These are phyloP conservation scores for Nothura maculosa DNA, from an alignment of 2,797 vertebrate species.

Conservation along the genomic window DNA sequence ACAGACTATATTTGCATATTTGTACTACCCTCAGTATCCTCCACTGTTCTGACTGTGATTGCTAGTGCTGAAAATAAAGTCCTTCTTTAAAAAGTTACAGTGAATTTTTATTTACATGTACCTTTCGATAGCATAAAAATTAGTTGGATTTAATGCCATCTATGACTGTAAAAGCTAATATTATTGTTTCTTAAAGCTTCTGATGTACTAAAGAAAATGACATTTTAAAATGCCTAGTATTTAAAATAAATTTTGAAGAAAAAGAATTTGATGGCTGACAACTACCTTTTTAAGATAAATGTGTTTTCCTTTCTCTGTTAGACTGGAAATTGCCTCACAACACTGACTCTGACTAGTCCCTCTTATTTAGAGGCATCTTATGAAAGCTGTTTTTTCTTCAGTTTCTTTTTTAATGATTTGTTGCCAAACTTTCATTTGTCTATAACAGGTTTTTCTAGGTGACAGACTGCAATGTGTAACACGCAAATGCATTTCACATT, in stretches of 20 bases:
- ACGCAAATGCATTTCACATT: not conserved
- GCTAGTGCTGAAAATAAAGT: not conserved
- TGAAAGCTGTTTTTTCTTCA: not conserved
- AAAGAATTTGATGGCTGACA: not conserved
- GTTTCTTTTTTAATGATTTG: not conserved
- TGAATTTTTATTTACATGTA: not conserved
- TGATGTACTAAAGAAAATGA: not conserved
- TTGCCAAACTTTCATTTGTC: not conserved
- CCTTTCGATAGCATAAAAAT: conserved; percentile 22
- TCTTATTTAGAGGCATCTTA: not conserved
- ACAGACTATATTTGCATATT: not conserved
- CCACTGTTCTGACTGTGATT: not conserved
- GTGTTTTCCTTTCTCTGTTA: not conserved
- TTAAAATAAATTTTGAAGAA: conserved; percentile 18
- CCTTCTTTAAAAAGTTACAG: not conserved
- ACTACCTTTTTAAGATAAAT: not conserved
- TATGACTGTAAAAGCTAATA: not conserved
- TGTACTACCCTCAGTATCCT: not conserved
- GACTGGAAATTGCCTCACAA: not conserved
- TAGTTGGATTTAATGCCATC: not conserved
- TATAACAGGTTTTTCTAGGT: not conserved
- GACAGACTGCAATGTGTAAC: not conserved
- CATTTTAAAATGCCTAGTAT: not conserved
- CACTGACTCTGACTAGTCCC: not conserved
- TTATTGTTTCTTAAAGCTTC: not conserved